Conservation (phyloP, 2,888 invertebrate species). For the Drosophila greeni region DNA sequence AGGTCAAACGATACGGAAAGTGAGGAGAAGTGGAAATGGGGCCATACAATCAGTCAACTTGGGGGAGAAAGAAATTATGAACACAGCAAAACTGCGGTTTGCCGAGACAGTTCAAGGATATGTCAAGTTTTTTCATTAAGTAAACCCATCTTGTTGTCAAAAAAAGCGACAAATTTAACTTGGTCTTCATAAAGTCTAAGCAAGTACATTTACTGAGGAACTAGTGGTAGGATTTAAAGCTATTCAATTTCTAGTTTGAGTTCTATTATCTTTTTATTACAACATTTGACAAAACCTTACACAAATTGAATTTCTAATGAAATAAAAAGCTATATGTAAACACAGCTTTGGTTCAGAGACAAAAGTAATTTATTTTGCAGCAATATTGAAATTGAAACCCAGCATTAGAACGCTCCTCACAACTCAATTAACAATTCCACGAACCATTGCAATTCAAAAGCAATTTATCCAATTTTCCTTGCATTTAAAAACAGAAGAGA, state of each 20-base stretch:
- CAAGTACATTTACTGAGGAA: background rate
- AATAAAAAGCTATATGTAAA: background rate
- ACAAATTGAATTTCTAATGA: background rate
- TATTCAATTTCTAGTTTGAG: background rate
- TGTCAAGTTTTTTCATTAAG: background rate
- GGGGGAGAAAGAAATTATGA: background rate
- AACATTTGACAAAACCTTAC: background rate
- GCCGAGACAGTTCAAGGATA: slow-evolving; percentile 2
- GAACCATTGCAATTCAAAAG: slow-evolving; percentile 16
- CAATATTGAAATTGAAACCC: background rate
- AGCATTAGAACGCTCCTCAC: background rate
- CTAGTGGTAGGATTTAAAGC: no score
- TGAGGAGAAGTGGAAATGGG: slow-evolving; percentile 4
- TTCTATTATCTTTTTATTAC: no score
- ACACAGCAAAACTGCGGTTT: background rate
- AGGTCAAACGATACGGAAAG: slow-evolving; percentile 19
- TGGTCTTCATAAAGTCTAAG: background rate
- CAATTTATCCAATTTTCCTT: slow-evolving; percentile 6
- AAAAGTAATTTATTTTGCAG: background rate
- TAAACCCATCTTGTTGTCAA: background rate
- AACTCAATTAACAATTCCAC: slow-evolving; percentile 4
- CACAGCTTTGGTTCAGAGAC: background rate
- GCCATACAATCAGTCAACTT: slow-evolving; percentile 24
- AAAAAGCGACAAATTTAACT: background rate
- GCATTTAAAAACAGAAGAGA: slow-evolving; percentile 11